These are phyloP conservation scores for Misgurnus anguillicaudatus DNA, from an alignment of 2,113 vertebrate genomes.

Conservation along the genomic window DNA sequence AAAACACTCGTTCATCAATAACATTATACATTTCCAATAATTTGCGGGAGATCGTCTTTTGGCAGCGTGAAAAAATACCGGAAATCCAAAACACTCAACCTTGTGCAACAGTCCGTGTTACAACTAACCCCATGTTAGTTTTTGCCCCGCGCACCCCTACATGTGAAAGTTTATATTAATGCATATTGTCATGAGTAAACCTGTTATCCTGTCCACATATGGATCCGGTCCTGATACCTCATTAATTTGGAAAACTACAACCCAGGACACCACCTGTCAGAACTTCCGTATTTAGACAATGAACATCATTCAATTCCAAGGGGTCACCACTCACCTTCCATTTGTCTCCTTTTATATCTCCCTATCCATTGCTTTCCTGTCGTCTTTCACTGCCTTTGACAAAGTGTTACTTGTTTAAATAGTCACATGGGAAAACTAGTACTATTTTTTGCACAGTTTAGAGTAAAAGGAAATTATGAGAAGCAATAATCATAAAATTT, in stretches of 20 bases:
- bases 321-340: conserved; percentile 36
- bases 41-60: no score
- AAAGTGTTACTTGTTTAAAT: conserved; percentile 4
- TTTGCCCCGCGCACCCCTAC: no score
- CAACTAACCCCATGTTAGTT: no score
- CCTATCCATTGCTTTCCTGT: conserved; percentile 68
- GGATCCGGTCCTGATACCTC: conserved; percentile 50
- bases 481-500: neutral
- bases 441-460: neutral
- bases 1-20: no score
- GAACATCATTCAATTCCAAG: conserved; percentile 32
- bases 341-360: conserved; percentile 44
- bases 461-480: neutral
- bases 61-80: no score
- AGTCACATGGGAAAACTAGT: neutral
- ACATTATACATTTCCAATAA: no score
- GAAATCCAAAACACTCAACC: no score
- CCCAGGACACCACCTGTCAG: conserved; percentile 48
- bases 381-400: conserved; percentile 43
- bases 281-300: conserved; percentile 18
- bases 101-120: no score
- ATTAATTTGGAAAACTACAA: conserved; percentile 64
- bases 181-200: neutral
- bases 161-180: neutral
- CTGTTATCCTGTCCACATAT: neutral